A percentile compares a stretch with the other conserved stretches of the same genome.
Conservation (phyloP, 2,113 vertebrate genomes). For the Zosterops lateralis region DNA sequence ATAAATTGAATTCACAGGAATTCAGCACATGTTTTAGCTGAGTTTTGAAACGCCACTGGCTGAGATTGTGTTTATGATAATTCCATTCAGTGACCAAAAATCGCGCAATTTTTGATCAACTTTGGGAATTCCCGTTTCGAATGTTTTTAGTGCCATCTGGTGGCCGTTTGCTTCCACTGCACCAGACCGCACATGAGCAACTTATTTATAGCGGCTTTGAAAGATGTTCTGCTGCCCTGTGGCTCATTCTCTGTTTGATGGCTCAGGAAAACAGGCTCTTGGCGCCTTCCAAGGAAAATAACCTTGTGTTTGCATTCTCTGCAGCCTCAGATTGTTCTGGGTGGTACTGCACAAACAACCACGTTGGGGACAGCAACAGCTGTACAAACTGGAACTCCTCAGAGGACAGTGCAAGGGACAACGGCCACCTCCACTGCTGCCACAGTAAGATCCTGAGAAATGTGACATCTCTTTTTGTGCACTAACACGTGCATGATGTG, state of each 20-base stretch:
- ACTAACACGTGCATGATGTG: neutral
- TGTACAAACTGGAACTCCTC: slow-evolving; percentile 86
- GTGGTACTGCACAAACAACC: slow-evolving; percentile 80
- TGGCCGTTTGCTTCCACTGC: slow-evolving; percentile 23
- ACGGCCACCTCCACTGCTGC: slow-evolving; percentile 78
- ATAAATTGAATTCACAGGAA: neutral
- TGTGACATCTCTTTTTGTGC: neutral
- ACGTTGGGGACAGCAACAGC: slow-evolving; percentile 79
- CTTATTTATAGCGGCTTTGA: neutral
- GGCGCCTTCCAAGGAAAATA: neutral
- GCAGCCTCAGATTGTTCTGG: slow-evolving; percentile 88
- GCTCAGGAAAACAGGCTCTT: neutral
- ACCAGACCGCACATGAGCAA: neutral
- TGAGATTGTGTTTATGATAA: neutral
- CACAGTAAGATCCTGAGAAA: slow-evolving; percentile 76
- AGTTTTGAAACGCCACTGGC: neutral
- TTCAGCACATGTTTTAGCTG: neutral
- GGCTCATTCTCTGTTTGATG: neutral
- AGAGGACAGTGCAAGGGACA: slow-evolving; percentile 81
- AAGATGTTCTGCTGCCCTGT: neutral
- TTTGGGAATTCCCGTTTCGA: neutral
- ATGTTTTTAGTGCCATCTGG: slow-evolving; percentile 65
- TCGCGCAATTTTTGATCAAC: neutral
- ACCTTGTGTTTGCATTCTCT: neutral
- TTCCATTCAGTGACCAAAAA: neutral